Conservation (phyloP, 2,113 vertebrate genomes). For the Urocitellus parryii region DNA sequence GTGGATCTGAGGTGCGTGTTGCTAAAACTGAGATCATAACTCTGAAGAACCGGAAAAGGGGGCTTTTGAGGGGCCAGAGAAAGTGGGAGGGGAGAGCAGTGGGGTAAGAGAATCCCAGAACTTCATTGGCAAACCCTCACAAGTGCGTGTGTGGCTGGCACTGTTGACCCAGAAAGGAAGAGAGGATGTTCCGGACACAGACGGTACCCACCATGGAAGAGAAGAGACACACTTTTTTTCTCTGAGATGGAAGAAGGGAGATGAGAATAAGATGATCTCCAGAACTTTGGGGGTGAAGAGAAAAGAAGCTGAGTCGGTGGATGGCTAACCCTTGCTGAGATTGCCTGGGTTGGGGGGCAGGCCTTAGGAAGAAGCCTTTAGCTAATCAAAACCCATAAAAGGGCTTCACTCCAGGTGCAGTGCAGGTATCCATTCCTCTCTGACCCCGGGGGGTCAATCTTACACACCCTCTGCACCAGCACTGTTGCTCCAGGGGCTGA, state of each 20-base stretch:
- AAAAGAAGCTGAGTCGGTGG: not conserved
- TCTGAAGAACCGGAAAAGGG: not conserved
- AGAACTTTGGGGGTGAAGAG: not conserved
- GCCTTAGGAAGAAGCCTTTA: not conserved
- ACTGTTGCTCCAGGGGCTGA: not conserved
- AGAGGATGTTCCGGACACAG: not conserved
- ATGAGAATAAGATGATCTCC: not conserved
- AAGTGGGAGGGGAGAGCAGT: not conserved
- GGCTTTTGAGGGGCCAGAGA: not conserved
- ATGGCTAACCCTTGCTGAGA: not conserved
- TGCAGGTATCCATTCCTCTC: not conserved
- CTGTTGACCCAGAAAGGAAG: not conserved
- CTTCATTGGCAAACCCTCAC: not conserved
- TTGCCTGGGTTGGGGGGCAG: not conserved
- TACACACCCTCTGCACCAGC: not conserved
- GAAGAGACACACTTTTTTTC: not conserved
- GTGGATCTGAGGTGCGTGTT: not conserved
- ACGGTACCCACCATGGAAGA: not conserved
- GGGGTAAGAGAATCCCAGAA: rapidly evolving
- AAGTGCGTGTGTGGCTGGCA: rapidly evolving
- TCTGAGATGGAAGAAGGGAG: not conserved
- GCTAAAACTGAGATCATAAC: not conserved
- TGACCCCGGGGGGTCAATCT: not conserved
- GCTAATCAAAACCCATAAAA: not conserved
- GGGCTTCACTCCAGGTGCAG: not conserved